Base-by-base conservation (phyloP, 2,797 vertebrate species). In the Eulemur mongoz region DNA sequence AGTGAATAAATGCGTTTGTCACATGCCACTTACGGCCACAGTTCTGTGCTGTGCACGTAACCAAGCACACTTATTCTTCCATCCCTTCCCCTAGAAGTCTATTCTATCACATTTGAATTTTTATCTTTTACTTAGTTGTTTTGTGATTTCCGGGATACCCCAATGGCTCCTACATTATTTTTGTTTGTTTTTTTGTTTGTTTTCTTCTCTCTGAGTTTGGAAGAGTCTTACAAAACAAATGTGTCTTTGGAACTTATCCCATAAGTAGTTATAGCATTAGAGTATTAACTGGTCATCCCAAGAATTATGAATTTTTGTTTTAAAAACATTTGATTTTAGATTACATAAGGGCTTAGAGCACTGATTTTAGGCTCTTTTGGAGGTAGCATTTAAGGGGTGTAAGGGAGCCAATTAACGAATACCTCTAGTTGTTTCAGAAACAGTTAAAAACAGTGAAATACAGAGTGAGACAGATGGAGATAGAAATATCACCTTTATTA, bases 261-360 rank as follows among this genome's bases (percentile, higher is more conserved):
- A 0, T 84, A 86, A 81, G 25, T 82, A 78, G 40, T 89, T 82
- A 35, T 27, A 73, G 5, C 22, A 23, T 40, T 95, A 35, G 30
- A 18, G 11, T 93, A 48, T 78, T 91, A 82, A 85, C n/a, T 72
- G n/a, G 23, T 54, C 92, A 38, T 40, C 57, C 61, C 89, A 25
- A 70, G n/a, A 82, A 91, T 89, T 85, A n/a, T 7, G 20, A 82
- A 80, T 84, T 94, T 93, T 83, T 70, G 18, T 78, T 82, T 40
- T 91, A 32, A 89, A 97, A 94, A 63, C 35, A 38, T 80, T 92
- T 80, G n/a, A 67, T 67, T 79, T 72, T 93, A 54, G 40, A 50
- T 83, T 59, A 30, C 18, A 7, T 83, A 43, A 50, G 76, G 48
- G 12, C 59, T 57, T 22, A 45, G 67, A 73, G 25, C 5, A 48